Base-by-base conservation (phyloP, 2,888 invertebrate genomes). In the Schizaphis graminum region DNA sequence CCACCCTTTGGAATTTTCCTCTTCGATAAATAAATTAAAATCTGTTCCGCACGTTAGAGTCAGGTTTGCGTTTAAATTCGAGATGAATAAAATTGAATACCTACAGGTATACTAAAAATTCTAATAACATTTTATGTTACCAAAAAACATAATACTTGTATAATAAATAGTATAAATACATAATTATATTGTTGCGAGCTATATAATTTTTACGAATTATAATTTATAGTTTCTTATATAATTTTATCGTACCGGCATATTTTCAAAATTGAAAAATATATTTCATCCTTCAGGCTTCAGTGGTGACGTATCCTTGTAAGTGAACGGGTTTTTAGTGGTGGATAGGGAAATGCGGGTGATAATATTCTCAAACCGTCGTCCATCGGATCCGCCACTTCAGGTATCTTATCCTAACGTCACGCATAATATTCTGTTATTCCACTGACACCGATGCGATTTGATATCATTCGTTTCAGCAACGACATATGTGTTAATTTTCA, bases 401-500 rank as follows among this genome's bases (percentile, higher is more conserved):
- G 49, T 53, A 35, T 35, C 5, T 47, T 47, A 44, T 44, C 5
- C 35, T 21, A 77, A 77, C 21, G 77, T 77, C 77, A 11, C n/a
- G 0, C 21, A 77, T 8, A 77, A 77, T 8, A 77, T 77, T 77
- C 21, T 35, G 5, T 41, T 77, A 77, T 77, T 24, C 8, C 8
- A 77, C 35, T 13, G 7, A 35, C 35, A 53, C 53, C 53, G 35
- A 41, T 77, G 8, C 2, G 21, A 77, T 77, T 77, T 77, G 21
- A 24, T 35, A 41, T 21, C 35, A 77, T 77, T 21, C 2, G 35
- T 21, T 8, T 86, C 21, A 87, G 41, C 53, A 11, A 24, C 28
- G n/a, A 57, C 26, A 16, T 13, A 16, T 8, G 26, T 57, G 26
- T 28, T 77, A 94, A 95, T 89, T 95, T 95, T 10, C 96, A 98